phyloP scores from a whole-genome alignment of 2,113 vertebrate species.

The Triplophysa dalaica region DNA sequence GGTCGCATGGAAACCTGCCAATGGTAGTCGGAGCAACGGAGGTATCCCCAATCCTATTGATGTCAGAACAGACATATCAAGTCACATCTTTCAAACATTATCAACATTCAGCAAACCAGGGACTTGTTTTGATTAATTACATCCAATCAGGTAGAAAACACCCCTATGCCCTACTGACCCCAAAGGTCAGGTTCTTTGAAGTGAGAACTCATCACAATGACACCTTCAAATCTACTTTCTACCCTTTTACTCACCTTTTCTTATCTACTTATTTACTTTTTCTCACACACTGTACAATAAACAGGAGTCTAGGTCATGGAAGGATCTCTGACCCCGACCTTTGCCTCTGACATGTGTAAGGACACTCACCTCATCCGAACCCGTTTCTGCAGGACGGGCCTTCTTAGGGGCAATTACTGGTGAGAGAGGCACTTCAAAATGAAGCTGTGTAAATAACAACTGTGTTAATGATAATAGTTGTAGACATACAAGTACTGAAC shows the following conservation, averaged over 20 bases:
- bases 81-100: background rate
- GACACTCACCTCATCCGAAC: slow-evolving; percentile 89
- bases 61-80: background rate
- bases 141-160: too few relatives aligned
- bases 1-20: slow-evolving; percentile 80
- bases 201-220: too few relatives aligned
- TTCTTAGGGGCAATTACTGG: slow-evolving; percentile 98
- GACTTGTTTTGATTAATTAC: background rate
- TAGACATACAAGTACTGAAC: background rate
- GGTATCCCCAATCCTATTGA: slow-evolving; percentile 90
- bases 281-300: too few relatives aligned
- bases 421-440: slow-evolving; percentile 94
- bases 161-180: too few relatives aligned
- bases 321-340: background rate
- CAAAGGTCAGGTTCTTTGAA: too few relatives aligned
- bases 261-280: too few relatives aligned
- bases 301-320: background rate
- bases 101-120: background rate
- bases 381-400: slow-evolving; percentile 90
- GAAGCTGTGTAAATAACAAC: slow-evolving; percentile 77
- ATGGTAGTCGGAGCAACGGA: slow-evolving; percentile 89
- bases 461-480: slow-evolving; percentile 9
- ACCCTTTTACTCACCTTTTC: too few relatives aligned
- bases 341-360: background rate
- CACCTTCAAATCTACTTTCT: too few relatives aligned